A percentile compares a stretch with the other conserved stretches of the same genome.
phyloP scores from a whole-genome alignment of 2,797 vertebrate genomes.

The Lepus townsendii region DNA sequence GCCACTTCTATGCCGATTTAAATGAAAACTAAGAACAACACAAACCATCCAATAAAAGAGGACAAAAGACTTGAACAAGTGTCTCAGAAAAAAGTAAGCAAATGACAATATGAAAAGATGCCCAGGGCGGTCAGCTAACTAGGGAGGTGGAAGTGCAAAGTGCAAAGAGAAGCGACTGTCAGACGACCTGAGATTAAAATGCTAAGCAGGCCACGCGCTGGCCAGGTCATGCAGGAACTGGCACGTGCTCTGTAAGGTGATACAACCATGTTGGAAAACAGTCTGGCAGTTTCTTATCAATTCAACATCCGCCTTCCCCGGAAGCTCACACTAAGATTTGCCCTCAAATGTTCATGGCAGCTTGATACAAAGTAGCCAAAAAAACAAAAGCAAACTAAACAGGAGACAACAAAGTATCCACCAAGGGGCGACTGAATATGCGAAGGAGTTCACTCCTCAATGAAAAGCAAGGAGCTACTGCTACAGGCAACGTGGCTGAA shows the following conservation, averaged over 20 bases:
- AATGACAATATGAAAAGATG: neutral
- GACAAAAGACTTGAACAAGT: neutral
- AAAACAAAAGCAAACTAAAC: too few species aligned
- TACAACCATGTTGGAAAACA: neutral
- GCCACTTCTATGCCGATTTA: too few species aligned
- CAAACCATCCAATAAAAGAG: neutral
- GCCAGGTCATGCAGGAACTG: neutral
- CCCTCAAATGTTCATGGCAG: neutral
- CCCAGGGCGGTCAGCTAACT: neutral
- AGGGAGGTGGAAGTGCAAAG: neutral
- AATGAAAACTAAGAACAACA: too few species aligned
- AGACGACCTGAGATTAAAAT: neutral
- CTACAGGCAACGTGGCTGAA: neutral
- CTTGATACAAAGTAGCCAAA: neutral
- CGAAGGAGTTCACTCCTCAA: neutral
- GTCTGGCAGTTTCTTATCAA: neutral
- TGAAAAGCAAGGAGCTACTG: neutral
- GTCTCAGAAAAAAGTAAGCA: neutral
- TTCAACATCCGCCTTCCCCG: neutral
- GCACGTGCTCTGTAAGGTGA: neutral
- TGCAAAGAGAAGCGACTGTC: fast-evolving
- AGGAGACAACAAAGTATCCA: neutral
- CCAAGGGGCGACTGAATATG: neutral
- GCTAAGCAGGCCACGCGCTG: neutral
- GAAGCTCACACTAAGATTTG: neutral